These are phyloP conservation scores for Dascillus cervinus DNA, from an alignment of 2,888 invertebrate genomes.

Conservation along the genomic window DNA sequence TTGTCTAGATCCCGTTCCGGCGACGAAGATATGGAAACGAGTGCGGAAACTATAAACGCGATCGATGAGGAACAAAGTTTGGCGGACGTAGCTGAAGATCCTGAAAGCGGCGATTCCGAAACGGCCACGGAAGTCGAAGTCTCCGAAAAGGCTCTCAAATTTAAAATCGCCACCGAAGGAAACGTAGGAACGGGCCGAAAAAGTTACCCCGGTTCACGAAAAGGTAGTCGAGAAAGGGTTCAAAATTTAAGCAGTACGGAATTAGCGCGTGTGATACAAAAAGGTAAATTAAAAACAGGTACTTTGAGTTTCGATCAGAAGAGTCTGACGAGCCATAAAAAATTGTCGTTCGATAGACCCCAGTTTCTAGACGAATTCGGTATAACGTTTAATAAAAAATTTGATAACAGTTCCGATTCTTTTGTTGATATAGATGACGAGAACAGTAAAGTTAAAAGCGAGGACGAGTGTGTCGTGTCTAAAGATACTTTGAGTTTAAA, in stretches of 20 bases:
- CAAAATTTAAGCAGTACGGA: conserved; percentile 42
- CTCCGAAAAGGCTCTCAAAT: conserved; percentile 66
- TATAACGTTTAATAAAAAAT: conserved; percentile 31
- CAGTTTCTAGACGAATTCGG: conserved; percentile 39
- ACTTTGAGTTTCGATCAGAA: conserved; percentile 38
- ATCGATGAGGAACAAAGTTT: conserved; percentile 35
- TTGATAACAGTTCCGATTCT: conserved; percentile 22
- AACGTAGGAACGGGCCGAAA: conserved; percentile 45
- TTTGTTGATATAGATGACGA: conserved; percentile 16
- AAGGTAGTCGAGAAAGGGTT: conserved; percentile 57
- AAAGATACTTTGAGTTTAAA: conserved; percentile 38
- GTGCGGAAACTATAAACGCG: conserved; percentile 35
- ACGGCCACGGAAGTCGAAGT: conserved; percentile 67
- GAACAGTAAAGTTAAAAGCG: conserved; percentile 11
- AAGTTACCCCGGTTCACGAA: conserved; percentile 61
- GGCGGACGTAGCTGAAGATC: conserved; percentile 50
- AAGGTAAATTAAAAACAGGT: conserved; percentile 40
- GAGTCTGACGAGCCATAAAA: conserved; percentile 26
- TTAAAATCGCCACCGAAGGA: conserved; percentile 67
- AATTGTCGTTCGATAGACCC: conserved; percentile 38
- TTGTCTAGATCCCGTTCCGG: conserved; percentile 43
- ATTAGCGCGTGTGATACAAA: conserved; percentile 42
- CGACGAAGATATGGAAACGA: conserved; percentile 26
- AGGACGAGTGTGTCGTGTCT: conserved; percentile 31
- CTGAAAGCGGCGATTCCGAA: conserved; percentile 55